Base-by-base conservation (phyloP, 2,113 vertebrate genomes). In the Cololabis saira region DNA sequence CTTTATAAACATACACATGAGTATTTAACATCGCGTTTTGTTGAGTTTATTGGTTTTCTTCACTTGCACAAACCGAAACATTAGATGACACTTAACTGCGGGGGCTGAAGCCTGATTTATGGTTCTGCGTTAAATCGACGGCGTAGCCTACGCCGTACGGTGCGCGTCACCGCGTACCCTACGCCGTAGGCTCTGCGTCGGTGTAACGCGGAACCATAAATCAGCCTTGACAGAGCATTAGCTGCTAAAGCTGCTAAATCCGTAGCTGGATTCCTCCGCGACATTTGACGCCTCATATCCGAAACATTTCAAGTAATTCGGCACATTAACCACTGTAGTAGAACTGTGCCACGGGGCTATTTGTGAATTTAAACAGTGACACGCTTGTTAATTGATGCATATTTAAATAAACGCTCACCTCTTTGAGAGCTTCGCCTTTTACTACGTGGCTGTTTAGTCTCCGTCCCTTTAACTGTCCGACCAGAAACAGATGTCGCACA, bases 381-480 rank as follows among this genome's bases (percentile, higher is more conserved):
- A 90, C 19, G 24, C 12, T 43, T 6, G 8, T 15, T 44, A 83
- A 79, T 75, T 40, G 42, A 14, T 3, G 18, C 1, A 60, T 69
- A 82, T 15, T 54, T 17, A 56, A n/a, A 24, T 52, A 67, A 81
- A 82, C 7, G 58, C 83, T 81, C 76, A 90, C 89, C 89, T 76
- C 71, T 63, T 50, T 27, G 56, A n/a, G 67, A 82, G 84, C 81
- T 83, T 75, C 86, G 71, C 67, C 80, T 81, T 79, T 80, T 71
- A 87, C 88, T 92, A 93, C 92, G 91, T 93, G 92, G 92, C 92
- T 91, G 77, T 89, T 87, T 88, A 63, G 67, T 49, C 76, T 87
- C 92, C 82, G 66, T 86, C 63, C 41, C 15, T 53, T 68, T 57
- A 58, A 14, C 1, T 27, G 73, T 90, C 90, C 90, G 91, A 58